A percentile compares a stretch with the other conserved stretches of the same genome.
Conservation (phyloP, 1,140 invertebrate species). For the Yoshiicerus persimilis region DNA sequence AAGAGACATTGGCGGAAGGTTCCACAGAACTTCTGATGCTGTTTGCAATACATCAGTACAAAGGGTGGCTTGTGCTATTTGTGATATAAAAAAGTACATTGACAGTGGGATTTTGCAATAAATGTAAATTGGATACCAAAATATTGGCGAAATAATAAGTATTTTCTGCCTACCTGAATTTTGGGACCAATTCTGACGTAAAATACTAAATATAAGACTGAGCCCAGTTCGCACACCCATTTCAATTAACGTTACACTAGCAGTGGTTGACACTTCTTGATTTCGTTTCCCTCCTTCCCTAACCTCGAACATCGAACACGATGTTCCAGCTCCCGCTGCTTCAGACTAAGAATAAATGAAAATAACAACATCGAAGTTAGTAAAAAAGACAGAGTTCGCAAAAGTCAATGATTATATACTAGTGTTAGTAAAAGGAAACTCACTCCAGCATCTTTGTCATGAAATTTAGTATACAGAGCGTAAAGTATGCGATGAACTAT, state of each 20-base stretch:
- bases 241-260: conserved; percentile 61
- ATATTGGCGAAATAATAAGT: background rate
- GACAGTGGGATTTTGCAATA: too few relatives aligned
- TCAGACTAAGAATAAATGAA: conserved; percentile 41
- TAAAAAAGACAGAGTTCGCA: background rate
- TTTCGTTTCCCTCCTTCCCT: background rate
- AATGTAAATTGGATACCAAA: too few relatives aligned
- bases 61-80: conserved; percentile 54
- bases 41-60: conserved; percentile 65
- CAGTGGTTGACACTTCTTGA: background rate
- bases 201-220: conserved; percentile 63
- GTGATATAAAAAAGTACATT: too few relatives aligned
- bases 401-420: background rate
- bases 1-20: conserved; percentile 63
- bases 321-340: background rate
- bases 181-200: conserved; percentile 62
- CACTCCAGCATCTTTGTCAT: conserved; percentile 57
- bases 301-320: background rate
- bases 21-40: conserved; percentile 61
- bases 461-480: conserved; percentile 61
- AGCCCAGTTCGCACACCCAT: conserved; percentile 67
- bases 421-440: background rate
- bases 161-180: background rate
- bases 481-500: conserved; percentile 65
- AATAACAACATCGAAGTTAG: background rate